A percentile compares a stretch with the other conserved stretches of the same genome.
Conservation (phyloP, 2,888 invertebrate species). For the Drosophila fulvimacula region DNA sequence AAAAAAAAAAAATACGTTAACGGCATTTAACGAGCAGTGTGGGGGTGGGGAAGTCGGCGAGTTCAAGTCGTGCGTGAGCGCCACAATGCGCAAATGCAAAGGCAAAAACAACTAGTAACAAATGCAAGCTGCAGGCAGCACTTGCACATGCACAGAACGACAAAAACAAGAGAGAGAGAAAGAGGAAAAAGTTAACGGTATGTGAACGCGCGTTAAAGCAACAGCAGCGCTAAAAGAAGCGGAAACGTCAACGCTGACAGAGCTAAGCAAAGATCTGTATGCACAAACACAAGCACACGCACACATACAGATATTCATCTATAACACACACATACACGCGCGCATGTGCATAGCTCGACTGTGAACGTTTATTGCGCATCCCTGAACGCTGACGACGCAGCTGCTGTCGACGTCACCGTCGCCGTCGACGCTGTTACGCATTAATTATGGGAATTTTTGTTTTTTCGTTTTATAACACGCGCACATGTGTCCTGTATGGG, state of each 20-base stretch:
- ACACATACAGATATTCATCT: neutral
- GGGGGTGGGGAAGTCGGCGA: conserved; percentile 3
- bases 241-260: conserved; percentile 26
- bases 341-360: conserved; percentile 3
- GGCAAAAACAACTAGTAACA: conserved; percentile 13
- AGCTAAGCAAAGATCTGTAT: conserved; percentile 27
- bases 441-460: conserved; percentile 71
- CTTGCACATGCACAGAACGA: conserved; percentile 47
- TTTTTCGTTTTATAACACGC: conserved; percentile 34
- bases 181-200: conserved; percentile 39
- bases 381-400: conserved; percentile 35
- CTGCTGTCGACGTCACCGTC: conserved; percentile 31
- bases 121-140: conserved; percentile 28
- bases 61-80: conserved; percentile 62
- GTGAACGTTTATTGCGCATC: conserved; percentile 36
- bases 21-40: neutral
- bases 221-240: conserved; percentile 27
- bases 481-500: conserved; percentile 32
- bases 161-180: conserved; percentile 1
- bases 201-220: conserved; percentile 23
- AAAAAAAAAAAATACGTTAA: conserved; percentile 33
- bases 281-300: neutral
- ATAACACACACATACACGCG: neutral
- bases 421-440: conserved; percentile 54
- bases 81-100: conserved; percentile 65